Evolutionary conservation across 2,113 vertebrate species (phyloP), one percentile per base, ranked within the genome.

Genomic region (Pituophis catenifer): DNA sequence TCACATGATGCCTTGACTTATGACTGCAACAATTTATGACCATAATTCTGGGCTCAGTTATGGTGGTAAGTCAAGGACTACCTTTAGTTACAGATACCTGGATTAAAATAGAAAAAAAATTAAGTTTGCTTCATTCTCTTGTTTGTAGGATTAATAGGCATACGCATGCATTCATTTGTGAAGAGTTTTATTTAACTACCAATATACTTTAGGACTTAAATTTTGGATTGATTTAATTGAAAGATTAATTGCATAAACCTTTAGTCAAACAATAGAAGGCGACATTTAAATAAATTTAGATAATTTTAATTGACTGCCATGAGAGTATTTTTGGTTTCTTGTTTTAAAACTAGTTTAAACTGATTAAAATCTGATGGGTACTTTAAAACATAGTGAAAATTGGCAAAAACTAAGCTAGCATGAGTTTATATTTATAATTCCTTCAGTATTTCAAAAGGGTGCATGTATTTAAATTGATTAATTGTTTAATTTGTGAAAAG

Each of bases 381-480:
- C 19, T 86, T 86, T 62, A 93, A 90, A 93, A 90, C 86, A 90
- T 59, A 10, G 21, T 93, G 55, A 19, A 24, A 86, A 29, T 87
- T n/a, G 19, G 17, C 62, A 53, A 90, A 15, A 93, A 33, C 50
- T 57, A 93, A 85, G 3, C 48, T 59, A 57, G 44, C 29, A 38
- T 90, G 33, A 3, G 29, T 86, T 54, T 86, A 90, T 65, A 23
- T n/a, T 54, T 53, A 86, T 23, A 62, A 44, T 86, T 90, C 44
- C 15, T 86, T 86, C 55, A 53, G 21, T 88, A 75, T 65, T 21
- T 54, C 21, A 48, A 86, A 89, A 53, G 17, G 88, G 29, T 33
- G 26, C 55, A 86, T 59, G 38, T 93, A 86, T 86, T 93, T 93
- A 86, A 86, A 86, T 90, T 62, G n/a, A 90, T 90, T 57, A 90